Base-by-base conservation (phyloP, 2,797 vertebrate species). In the Calcarius lapponicus region DNA sequence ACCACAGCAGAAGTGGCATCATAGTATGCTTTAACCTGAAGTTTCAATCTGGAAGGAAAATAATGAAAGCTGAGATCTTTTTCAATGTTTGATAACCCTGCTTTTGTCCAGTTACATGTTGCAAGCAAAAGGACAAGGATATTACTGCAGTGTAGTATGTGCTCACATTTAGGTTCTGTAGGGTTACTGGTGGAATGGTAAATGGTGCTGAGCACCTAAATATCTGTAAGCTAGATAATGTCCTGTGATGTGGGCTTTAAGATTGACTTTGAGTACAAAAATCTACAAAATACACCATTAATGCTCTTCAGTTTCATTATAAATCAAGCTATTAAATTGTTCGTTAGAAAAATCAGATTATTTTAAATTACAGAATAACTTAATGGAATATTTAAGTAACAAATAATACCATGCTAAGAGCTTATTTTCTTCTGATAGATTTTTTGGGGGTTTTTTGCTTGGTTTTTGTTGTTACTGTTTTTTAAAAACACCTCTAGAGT, bases 271-370 rank as follows among this genome's bases (percentile, higher is more conserved):
- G n/a, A 76, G 16, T 85, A 57, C 15, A 72, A 36, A 84, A 84
- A 31, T 29, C 3, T 53, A 29, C 25, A 17, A 76, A 86, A 53
- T 19, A 36, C 2, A 24, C 14, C 0, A 0, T 45, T 71, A 48
- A 26, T 53, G 32, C 29, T 60, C 24, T 58, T n/a, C 15, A 43
- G 31, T 42, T 84, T 72, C 31, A 42, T 61, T 82, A 26, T 22
- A 72, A 84, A 84, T 81, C 3, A 69, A 67, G 53, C 20, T 40
- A 8, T 40, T 80, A 73, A 66, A 62, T 42, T 56, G 10, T 45
- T 66, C 57, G 7, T 57, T 82, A 45, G 17, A 61, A 70, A 81
- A 85, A 43, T 48, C 20, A 74, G 54, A 8, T 74, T 51, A 36
- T 84, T 92, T 88, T 47, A 47, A 83, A 47, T 90, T 70, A 31